These are phyloP conservation scores for Hedychridium roseum DNA, from an alignment of 2,888 invertebrate species.

Conservation along the genomic window DNA sequence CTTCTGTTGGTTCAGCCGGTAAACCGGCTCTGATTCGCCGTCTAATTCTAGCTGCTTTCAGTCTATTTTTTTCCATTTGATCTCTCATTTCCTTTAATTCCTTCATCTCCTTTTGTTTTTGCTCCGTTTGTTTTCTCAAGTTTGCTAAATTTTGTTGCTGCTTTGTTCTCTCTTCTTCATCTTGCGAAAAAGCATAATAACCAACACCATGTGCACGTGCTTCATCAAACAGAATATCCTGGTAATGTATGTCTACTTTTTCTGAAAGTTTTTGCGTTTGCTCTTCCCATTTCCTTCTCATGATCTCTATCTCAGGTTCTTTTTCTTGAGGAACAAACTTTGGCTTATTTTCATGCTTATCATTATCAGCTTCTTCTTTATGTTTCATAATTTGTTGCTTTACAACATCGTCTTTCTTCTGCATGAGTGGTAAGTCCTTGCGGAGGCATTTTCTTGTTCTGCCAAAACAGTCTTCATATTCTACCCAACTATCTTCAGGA, in stretches of 20 bases:
- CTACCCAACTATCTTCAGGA: constrained; percentile 73
- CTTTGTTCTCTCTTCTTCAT: constrained; percentile 78
- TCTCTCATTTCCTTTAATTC: constrained; percentile 71
- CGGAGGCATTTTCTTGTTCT: constrained; percentile 84
- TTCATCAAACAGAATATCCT: constrained; percentile 92
- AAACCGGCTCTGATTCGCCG: constrained; percentile 77
- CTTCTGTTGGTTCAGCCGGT: constrained; percentile 66
- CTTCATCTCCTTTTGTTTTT: constrained; percentile 73
- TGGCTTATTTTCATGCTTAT: constrained; percentile 10
- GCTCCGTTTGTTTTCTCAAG: constrained; percentile 75
- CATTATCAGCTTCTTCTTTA: constrained; percentile 6
- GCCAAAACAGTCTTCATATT: constrained; percentile 88
- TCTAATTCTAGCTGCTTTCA: constrained; percentile 78
- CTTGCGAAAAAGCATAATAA: constrained; percentile 89
- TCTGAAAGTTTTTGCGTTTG: constrained; percentile 78
- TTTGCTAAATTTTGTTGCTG: constrained; percentile 83
- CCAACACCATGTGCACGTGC: constrained; percentile 92
- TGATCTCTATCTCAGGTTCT: constrained; percentile 67
- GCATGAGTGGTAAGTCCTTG: constrained; percentile 76
- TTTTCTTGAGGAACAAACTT: constrained; percentile 25
- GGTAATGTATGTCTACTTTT: constrained; percentile 86
- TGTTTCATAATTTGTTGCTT: constrained; percentile 42
- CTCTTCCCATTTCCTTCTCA: constrained; percentile 87
- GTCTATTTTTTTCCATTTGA: constrained; percentile 73
- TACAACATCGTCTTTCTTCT: constrained; percentile 69